Evolutionary conservation across 2,113 vertebrate species (phyloP), one percentile per base, ranked within the genome.

Genomic region (Periophthalmus modestus): DNA sequence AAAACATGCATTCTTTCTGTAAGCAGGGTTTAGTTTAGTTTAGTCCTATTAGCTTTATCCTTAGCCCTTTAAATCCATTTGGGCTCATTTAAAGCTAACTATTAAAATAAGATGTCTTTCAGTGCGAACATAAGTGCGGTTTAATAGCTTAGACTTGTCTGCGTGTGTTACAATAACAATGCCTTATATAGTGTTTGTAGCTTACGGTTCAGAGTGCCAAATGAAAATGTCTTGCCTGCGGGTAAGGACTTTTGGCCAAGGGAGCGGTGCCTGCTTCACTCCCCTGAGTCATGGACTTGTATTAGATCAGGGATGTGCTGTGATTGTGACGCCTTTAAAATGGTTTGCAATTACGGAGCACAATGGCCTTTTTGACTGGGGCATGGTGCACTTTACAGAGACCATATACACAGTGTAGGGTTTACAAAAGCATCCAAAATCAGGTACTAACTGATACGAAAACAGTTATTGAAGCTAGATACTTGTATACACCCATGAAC

Each of bases 171-270:
- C 69, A 72, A 70, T 78, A 85, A 87, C 85, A 89, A 69, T 66
- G 73, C 89, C 89, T 88, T 89, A 88, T 89, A 91, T 87, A 91
- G 90, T 47, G 81, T 59, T 80, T 74, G 68, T 68, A 73, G 73
- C 68, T 68, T 63, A 73, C 73, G 67, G 79, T 69, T 15, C 59
- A 21, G 50, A 73, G 69, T 69, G 71, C 4, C 46, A 84, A 75
- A 69, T 59, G 70, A 77, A 73, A 72, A 78, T 62, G 67, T 65
- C 43, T 24, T 72, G 79, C 65, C 84, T 75, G 63, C 52, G 65
- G 74, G 52, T 43, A 77, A 78, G 72, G 71, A 75, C 72, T 79
- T 50, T 76, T 28, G 28, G 85, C 48, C 75, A 66, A 39, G 57
- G 88, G 78, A 75, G 85, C 74, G 89, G 79, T 73, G 79, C 72